Percentiles rank a stretch among this genome's conserved stretches.
These are phyloP conservation scores for Xestobium rufovillosum DNA, from an alignment of 2,888 invertebrate genomes.

Conservation along the genomic window DNA sequence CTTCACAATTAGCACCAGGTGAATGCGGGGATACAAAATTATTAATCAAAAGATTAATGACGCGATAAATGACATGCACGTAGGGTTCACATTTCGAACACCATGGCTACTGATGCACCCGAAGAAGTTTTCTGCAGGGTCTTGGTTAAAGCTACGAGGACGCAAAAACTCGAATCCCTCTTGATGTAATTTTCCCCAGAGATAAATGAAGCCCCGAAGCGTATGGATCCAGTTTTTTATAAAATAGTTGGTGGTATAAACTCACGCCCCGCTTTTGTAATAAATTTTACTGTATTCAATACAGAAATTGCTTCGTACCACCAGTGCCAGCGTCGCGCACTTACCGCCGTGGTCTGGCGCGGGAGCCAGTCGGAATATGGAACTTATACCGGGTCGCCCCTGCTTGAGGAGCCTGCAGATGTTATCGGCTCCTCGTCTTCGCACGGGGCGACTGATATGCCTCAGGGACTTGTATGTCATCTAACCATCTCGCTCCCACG, in stretches of 20 bases:
- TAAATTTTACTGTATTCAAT: constrained; percentile 7
- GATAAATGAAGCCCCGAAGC: no score
- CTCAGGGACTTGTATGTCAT: no score
- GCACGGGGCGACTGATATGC: no score
- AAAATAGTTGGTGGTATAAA: constrained; percentile 1
- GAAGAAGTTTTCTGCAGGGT: constrained; percentile 21
- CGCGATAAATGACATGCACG: constrained; percentile 16
- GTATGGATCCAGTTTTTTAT: constrained; percentile 2
- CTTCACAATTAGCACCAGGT: constrained; percentile 17
- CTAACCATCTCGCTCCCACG: no score
- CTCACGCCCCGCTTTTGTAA: background rate
- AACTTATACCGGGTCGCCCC: no score
- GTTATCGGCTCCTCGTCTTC: no score
- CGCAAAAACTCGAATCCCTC: background rate
- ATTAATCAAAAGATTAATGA: constrained; percentile 17
- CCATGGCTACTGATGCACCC: constrained; percentile 17
- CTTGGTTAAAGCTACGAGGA: constrained; percentile 18
- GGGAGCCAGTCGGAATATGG: no score
- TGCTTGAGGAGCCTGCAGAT: no score
- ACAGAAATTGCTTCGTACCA: constrained; percentile 12
- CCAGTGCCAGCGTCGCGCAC: no score
- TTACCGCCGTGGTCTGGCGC: no score
- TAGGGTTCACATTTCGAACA: constrained; percentile 19
- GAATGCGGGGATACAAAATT: constrained; percentile 19
- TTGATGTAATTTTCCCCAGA: no score